Base-by-base conservation (phyloP, 1,140 invertebrate species). In the Drosophila baimaii region DNA sequence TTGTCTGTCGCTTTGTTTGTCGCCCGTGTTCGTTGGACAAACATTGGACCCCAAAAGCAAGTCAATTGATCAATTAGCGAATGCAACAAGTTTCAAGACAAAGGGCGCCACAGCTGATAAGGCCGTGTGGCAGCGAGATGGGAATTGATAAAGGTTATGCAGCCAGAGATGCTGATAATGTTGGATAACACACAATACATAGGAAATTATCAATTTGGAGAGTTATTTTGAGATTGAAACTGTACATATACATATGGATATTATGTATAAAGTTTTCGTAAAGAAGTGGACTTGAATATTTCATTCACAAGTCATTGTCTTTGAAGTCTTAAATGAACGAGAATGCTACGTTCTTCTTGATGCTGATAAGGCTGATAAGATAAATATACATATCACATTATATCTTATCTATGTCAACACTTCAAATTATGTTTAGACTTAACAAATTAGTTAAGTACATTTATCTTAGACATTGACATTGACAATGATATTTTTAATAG, bases 1-100 rank as follows among this genome's bases (percentile, higher is more conserved):
- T 63, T 65, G 74, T 77, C 62, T 73, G 64, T 44, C 44, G 23
- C 59, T 49, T 66, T 66, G 29, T 65, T 21, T 49, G 59, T 39
- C 23, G 59, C 25, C 7, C 25, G 49, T 58, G 44, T 69, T 44
- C 56, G 41, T 39, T 69, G 47, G 64, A 66, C 68, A 85, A 69
- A 84, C 52, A 86, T 62, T 65, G 44, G 54, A 56, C 44, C 31
- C 37, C 55, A 43, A 66, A 44, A 41, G 44, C 76, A 65, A 66
- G 74, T 63, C 79, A 88, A 86, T 86, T 86, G 83, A 88, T 88
- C 83, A 86, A 88, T 88, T 79, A 76, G 65, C 43, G 63, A 62
- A 79, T 78, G 65, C 81, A 86, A 49, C 73, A 63, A 58, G 69
- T 57, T 21, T 17, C 12, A 12, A 43, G 35, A 35, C 33, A 39